Base-by-base conservation (phyloP, 2,113 vertebrate species). In the Phrynocephalus versicolor region DNA sequence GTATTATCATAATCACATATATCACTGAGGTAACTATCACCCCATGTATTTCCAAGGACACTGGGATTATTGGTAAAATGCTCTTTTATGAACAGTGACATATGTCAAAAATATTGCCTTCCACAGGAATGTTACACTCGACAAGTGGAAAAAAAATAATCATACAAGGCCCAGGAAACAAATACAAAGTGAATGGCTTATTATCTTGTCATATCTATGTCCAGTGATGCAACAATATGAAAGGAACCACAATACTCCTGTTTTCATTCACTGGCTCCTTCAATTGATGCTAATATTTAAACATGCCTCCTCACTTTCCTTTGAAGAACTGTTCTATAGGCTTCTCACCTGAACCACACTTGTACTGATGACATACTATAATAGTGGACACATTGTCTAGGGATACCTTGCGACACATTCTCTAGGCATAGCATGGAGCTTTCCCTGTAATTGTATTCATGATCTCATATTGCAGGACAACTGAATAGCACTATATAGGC, bases 141-240 rank as follows among this genome's bases (percentile, higher is more conserved):
- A 79, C 77, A 75, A 86, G 14, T 85, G 67, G 70, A 45, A 78
- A 85, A 93, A 91, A 74, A 88, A 89, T 82, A 95, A 94, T 88
- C 81, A 88, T 82, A 85, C 45, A 76, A 86, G 82, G 62, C 85
- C 86, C 65, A 89, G 85, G 87, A 89, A 94, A 94, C 85, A 86
- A 87, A 92, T 90, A 90, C 79, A 79, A 93, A 80, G 23, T 73
- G 39, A 51, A 91, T 73, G 12, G 10, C 75, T 90, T 90, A 94
- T 94, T 95, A 90, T 79, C 80, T 64, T 92, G 88, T 89, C 93
- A 92, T 12, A 89, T 95, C 16, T 74, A 91, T 85, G 93, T 87
- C 41, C 15, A 70, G 14, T 21, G 84, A 21, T 85, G 16, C 27
- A 86, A 3, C 33, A 67, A 15, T 39, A 57, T 19, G 78, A 82